phyloP scores from a whole-genome alignment of 1,140 invertebrate species.

The Brachionus paranguensis region DNA sequence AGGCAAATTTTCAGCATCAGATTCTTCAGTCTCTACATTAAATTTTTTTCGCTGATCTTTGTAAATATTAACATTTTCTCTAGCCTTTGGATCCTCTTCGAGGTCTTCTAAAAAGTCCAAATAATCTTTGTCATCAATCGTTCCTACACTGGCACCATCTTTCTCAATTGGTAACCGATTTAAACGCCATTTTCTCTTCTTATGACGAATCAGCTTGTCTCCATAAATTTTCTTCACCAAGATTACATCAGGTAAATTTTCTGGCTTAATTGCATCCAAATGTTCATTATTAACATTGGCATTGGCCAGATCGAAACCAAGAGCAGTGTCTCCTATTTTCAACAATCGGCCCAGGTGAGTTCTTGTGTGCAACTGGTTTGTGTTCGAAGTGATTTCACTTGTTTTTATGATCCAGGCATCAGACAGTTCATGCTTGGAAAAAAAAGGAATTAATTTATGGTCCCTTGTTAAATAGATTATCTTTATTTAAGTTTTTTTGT shows the following conservation, averaged over 20 bases:
- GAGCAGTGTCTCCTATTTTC: constrained; percentile 81
- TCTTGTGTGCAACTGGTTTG: constrained; percentile 56
- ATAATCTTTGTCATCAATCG: constrained; percentile 66
- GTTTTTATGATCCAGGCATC: constrained; percentile 88
- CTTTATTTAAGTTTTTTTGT: too few relatives aligned
- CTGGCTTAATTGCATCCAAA: constrained; percentile 69
- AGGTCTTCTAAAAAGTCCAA: constrained; percentile 92
- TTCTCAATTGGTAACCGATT: constrained; percentile 68
- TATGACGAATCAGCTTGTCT: constrained; percentile 65
- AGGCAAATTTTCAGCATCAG: constrained; percentile 67
- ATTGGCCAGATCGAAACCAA: constrained; percentile 80
- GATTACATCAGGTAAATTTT: constrained; percentile 76
- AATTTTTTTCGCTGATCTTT: constrained; percentile 41
- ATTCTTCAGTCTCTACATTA: constrained; percentile 41
- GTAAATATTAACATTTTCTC: constrained; percentile 80
- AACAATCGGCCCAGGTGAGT: constrained; percentile 91
- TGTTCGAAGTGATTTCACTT: constrained; percentile 74
- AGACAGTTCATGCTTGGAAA: constrained; percentile 71
- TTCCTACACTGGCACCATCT: constrained; percentile 63
- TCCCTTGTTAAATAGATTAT: neutral
- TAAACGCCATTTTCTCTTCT: constrained; percentile 82
- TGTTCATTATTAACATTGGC: constrained; percentile 81
- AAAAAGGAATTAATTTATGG: neutral
- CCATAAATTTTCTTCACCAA: constrained; percentile 86
- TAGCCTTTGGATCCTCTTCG: constrained; percentile 81